Evolutionary conservation across 2,888 invertebrate species (phyloP), one percentile per base, ranked within the genome.

Genomic region (Drosophila niveifrons): DNA sequence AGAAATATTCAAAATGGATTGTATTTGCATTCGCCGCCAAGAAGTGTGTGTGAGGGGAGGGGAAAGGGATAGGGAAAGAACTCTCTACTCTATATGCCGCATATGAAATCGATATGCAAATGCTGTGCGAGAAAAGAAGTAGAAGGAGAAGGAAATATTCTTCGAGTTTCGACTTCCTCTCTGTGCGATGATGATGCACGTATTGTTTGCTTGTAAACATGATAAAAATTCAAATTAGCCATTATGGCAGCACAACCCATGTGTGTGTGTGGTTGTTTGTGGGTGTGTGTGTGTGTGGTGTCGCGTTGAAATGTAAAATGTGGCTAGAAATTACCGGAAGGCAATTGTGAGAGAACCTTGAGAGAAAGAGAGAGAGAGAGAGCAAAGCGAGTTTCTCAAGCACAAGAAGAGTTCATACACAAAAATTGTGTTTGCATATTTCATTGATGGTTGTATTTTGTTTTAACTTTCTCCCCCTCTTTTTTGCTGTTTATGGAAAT

Each of bases 221-320:
- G 85, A 88, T 86, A 86, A 86, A 88, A 86, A 86, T 86, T 86
- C 82, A 86, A 86, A 86, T 86, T 86, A 86, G 85, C 88, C 87
- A 83, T 84, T 86, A 84, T 81, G 79, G 72, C 72, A 76, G 75
- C 69, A 64, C 69, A 69, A 61, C 47, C 66, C 39, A 43, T 52
- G 67, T 58, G 58, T 65, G 44, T 65, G 48, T 71, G 47, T 50
- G 46, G 31, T 18, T 57, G 55, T 43, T 46, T 71, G 47, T 50
- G 46, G 31, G 18, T 57, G 55, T 43, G 9, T 44, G 53, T 53
- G 52, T 48, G 57, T 58, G 44, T 67, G 47, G 43, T 72, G 68
- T 63, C 76, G 67, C 64, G 87, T 75, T 82, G 78, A 87, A 84
- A 80, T 78, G 78, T 80, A 76, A 84, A 84, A 87, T 87, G 80